A percentile compares a stretch with the other conserved stretches of the same genome.
Conservation (phyloP, 1,140 invertebrate species). For the Drosophila grimshawi region DNA sequence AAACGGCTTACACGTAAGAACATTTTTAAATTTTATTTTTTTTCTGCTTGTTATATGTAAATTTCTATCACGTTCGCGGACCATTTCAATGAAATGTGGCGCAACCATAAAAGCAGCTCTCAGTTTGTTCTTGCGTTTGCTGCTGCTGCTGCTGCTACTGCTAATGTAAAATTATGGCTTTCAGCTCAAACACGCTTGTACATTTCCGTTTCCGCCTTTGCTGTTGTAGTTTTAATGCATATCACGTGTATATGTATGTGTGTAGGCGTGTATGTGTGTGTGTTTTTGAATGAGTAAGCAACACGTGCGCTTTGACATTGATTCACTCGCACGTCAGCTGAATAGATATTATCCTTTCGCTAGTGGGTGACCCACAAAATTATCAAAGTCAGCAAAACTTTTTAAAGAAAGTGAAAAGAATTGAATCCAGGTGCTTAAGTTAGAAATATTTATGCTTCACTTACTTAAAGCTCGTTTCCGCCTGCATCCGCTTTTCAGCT, state of each 20-base stretch:
- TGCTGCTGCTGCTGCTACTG: constrained; percentile 30
- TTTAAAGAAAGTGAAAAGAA: background rate
- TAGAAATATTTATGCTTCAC: constrained; percentile 4
- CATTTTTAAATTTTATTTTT: constrained; percentile 41
- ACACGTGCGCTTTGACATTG: constrained; percentile 60
- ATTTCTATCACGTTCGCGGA: constrained; percentile 73
- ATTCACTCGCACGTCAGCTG: constrained; percentile 41
- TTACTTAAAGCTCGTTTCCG: background rate
- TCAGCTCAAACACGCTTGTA: constrained; percentile 70
- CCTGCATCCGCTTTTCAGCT: background rate
- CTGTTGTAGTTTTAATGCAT: constrained; percentile 49
- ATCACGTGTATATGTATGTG: constrained; percentile 10
- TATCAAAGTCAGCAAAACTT: constrained; percentile 23
- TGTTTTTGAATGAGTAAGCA: constrained; percentile 51
- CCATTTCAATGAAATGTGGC: constrained; percentile 62
- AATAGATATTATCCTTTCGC: constrained; percentile 32
- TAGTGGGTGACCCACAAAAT: background rate
- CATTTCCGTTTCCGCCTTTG: constrained; percentile 73
- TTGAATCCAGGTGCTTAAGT: constrained; percentile 1
- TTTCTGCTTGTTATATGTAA: constrained; percentile 47
- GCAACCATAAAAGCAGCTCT: constrained; percentile 36
- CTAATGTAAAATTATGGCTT: constrained; percentile 79
- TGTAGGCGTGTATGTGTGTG: constrained; percentile 21
- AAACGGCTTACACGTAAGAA: constrained; percentile 41
- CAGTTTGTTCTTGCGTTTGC: constrained; percentile 13